Conservation (phyloP, 2,113 vertebrate species). For the Okapia johnstoni region DNA sequence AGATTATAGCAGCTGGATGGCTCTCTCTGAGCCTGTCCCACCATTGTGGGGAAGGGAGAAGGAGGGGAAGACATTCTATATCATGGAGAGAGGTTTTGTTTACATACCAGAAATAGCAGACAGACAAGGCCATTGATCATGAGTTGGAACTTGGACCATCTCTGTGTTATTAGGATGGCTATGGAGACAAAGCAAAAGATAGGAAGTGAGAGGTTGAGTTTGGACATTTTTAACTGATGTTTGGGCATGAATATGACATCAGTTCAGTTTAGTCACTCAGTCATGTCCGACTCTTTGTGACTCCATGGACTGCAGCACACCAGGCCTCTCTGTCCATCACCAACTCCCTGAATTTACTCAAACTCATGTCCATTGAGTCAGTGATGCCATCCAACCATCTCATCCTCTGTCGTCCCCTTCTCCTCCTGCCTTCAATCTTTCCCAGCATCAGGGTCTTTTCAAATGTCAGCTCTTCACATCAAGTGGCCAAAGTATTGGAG, state of each 20-base stretch:
- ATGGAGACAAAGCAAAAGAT: neutral
- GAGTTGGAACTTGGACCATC: neutral
- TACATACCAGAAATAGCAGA: neutral
- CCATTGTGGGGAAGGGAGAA: fast-evolving
- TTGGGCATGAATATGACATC: neutral
- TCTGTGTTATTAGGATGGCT: neutral
- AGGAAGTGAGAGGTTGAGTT: neutral
- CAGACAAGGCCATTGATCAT: neutral
- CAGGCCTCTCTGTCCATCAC: neutral
- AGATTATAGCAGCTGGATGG: neutral
- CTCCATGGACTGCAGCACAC: fast-evolving
- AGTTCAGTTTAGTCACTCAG: neutral
- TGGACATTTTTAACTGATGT: neutral
- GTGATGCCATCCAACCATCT: neutral
- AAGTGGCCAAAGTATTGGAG: neutral
- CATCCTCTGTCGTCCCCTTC: neutral
- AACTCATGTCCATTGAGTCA: neutral
- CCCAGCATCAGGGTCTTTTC: neutral
- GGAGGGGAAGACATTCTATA: neutral
- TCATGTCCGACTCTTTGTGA: fast-evolving
- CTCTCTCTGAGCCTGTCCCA: neutral
- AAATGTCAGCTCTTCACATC: neutral
- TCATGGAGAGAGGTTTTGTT: neutral
- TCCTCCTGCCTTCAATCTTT: neutral
- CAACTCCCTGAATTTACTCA: neutral